Base-by-base conservation (phyloP, 2,888 invertebrate genomes). In the Agrotis puta region DNA sequence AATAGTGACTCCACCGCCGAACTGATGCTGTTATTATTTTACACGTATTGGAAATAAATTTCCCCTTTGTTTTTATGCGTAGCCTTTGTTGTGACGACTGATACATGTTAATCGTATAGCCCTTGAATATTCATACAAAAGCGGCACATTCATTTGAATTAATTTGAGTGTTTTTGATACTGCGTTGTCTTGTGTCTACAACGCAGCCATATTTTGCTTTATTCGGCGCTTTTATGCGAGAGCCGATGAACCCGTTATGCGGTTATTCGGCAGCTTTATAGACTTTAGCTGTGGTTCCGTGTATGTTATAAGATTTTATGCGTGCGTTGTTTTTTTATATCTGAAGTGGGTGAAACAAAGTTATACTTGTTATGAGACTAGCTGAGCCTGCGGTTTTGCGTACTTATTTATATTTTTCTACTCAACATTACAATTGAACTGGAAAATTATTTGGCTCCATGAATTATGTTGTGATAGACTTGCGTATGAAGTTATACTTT, bases 41-140 rank as follows among this genome's bases (percentile, higher is more conserved):
- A 57, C 47, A 18, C 27, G 65, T 74, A 74, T 81, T 64, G 81
- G 64, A 64, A 72, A 69, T 69, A 65, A 70, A 82, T 77, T 71
- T 74, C 5, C 45, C 54, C 24, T 33, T 27, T 62, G 53, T 82
- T 81, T 82, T 72, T 79, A 82, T 71, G 64, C 56, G 45, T 13
- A 47, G 16, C 64, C 76, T 74, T 80, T 78, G 74, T 85, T 69
- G 58, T 54, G 64, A 22, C 59, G 24, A 54, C 82, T 64, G 81
- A 76, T 78, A 74, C 83, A 83, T 78, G 77, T 78, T 83, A 85
- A 85, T 85, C 81, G 70, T 53, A 64, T 14, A 50, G 20, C 70
- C 64, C 61, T 70, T 85, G 83, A 85, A 86, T 85, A 85, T 85
- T 85, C 85, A 85, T 80, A 68, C 56, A 67, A 77, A 33, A 80